A percentile compares a stretch with the other conserved stretches of the same genome.
These are phyloP conservation scores for Lepidostoma basale DNA, from an alignment of 1,140 invertebrate species.

Conservation along the genomic window DNA sequence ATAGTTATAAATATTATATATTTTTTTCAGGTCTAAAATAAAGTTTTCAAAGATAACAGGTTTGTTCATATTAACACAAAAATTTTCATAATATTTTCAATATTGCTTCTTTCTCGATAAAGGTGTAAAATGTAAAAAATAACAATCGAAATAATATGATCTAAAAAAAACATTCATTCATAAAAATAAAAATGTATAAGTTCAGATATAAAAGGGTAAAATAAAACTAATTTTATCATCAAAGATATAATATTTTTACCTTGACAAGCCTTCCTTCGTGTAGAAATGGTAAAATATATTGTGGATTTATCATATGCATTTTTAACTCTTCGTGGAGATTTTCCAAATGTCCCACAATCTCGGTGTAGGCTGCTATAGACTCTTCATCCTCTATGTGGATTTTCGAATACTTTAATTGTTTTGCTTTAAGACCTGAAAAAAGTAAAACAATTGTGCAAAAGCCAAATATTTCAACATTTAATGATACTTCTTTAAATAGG, in stretches of 20 bases:
- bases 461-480: not conserved
- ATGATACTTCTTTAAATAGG: too few species aligned
- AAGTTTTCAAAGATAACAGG: too few species aligned
- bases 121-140: too few species aligned
- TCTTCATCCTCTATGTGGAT: constrained; percentile 74
- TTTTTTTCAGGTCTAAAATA: too few species aligned
- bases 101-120: too few species aligned
- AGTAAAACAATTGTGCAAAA: not conserved
- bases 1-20: too few species aligned
- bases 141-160: too few species aligned
- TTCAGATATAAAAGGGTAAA: not conserved
- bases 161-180: too few species aligned
- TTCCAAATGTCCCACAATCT: constrained; percentile 60
- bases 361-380: constrained; percentile 81
- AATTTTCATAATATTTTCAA: too few species aligned
- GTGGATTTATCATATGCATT: constrained; percentile 68
- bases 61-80: too few species aligned
- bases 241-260: constrained; percentile 59
- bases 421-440: constrained; percentile 71
- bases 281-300: constrained; percentile 90
- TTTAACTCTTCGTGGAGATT: constrained; percentile 15
- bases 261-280: constrained; percentile 92
- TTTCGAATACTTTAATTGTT: constrained; percentile 68
- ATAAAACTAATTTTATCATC: not conserved
- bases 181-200: too few species aligned